These are phyloP conservation scores for Linurgus olivaceus DNA, from an alignment of 2,797 vertebrate genomes.

Conservation along the genomic window DNA sequence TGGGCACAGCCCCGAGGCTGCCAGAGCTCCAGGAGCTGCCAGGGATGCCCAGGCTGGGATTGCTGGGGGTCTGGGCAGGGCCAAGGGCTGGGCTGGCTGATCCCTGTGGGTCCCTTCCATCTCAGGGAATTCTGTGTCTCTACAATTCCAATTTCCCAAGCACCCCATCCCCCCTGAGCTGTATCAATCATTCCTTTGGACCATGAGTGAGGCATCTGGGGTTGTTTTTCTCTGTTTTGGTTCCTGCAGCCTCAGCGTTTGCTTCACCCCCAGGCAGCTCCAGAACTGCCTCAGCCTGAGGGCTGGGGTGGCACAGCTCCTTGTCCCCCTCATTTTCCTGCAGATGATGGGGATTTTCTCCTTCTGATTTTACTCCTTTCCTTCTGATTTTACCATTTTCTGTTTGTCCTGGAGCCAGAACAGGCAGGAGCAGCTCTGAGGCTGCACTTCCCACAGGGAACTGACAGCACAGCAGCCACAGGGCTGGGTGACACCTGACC, in stretches of 20 bases:
- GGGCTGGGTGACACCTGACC: neutral
- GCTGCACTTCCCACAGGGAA: neutral
- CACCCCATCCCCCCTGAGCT: neutral
- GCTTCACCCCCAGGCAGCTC: neutral
- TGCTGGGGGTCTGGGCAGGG: neutral
- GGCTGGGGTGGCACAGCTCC: fast-evolving
- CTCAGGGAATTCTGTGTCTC: neutral
- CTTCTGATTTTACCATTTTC: neutral
- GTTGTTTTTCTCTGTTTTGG: neutral
- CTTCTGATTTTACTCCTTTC: neutral
- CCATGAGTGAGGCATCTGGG: fast-evolving
- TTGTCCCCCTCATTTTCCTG: neutral
- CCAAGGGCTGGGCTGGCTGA: fast-evolving
- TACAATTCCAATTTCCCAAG: neutral
- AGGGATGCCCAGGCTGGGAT: neutral
- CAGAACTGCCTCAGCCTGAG: fast-evolving
- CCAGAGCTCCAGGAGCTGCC: neutral
- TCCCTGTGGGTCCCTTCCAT: neutral
- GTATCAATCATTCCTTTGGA: neutral
- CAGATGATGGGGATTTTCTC: neutral
- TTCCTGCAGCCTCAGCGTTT: neutral
- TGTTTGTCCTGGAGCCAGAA: neutral
- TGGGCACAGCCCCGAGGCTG: neutral
- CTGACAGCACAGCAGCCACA: fast-evolving
- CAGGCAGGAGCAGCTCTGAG: fast-evolving